Conservation (phyloP, 1,140 invertebrate genomes). For the Apis dorsata region DNA sequence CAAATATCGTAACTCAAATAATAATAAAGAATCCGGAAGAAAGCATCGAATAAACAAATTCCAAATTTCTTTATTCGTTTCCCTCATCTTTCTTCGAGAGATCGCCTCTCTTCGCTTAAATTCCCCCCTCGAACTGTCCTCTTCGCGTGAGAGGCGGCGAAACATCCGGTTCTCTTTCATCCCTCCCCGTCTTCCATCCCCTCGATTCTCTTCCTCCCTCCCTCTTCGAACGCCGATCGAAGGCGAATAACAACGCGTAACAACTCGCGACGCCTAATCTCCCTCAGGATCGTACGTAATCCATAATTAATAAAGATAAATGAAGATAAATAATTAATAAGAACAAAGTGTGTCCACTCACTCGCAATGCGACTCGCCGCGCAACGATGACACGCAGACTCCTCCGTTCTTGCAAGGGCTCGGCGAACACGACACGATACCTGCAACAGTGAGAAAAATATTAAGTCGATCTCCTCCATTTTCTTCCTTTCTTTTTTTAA, state of each 20-base stretch:
- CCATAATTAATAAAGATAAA: no score
- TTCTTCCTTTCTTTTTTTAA: no score
- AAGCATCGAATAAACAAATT: not conserved
- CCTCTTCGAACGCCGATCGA: conserved; percentile 39
- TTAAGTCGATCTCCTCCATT: not conserved
- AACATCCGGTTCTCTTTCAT: conserved; percentile 68
- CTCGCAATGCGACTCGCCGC: conserved; percentile 91
- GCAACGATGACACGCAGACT: conserved; percentile 85
- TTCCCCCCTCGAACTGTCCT: conserved; percentile 35
- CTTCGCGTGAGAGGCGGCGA: conserved; percentile 72
- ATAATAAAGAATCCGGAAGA: not conserved
- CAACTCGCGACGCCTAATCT: conserved; percentile 11
- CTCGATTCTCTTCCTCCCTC: no score
- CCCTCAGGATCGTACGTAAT: not conserved
- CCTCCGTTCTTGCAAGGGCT: conserved; percentile 92
- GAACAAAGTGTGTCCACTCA: conserved; percentile 82
- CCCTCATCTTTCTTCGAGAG: not conserved
- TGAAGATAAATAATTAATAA: no score
- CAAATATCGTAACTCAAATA: not conserved
- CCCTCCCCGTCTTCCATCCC: conserved; percentile 22
- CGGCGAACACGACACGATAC: conserved; percentile 91
- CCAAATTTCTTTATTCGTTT: not conserved
- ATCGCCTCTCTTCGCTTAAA: not conserved
- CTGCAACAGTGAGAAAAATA: conserved; percentile 81
- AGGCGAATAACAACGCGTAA: conserved; percentile 16